Base-by-base conservation (phyloP, 1,140 invertebrate species). In the Wasmannia auropunctata region DNA sequence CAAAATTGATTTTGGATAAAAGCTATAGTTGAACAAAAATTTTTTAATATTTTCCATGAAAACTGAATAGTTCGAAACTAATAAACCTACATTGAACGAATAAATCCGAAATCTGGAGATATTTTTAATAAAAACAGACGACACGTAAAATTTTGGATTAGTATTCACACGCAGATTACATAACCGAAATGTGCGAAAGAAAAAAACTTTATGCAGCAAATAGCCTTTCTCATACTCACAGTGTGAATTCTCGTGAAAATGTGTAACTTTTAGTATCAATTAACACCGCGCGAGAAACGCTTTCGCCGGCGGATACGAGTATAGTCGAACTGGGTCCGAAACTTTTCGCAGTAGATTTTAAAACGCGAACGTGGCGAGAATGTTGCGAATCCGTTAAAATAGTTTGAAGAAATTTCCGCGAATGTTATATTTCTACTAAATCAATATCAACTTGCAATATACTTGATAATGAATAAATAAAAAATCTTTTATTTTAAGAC, bases 201-300 rank as follows among this genome's bases (percentile, higher is more conserved):
- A 31, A 58, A 80, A 37, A 37, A 2, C 5, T 51, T 31, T 51
- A n/a, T 5, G 2, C 8, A n/a, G 6, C 28, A 0, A 37, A 54
- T 63, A 46, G 40, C 14, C 37, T 40, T 80, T 40, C 22, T 67
- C 28, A 25, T 11, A 69, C n/a, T 46, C 43, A 16, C 43, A 46
- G 16, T 28, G 5, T 40, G n/a, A 54, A 1, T 54, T 28, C 43
- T 69, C 16, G 10, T 31, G 34, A 49, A 25, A 67, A 54, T 22
- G n/a, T 67, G 31, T 69, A 80, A 80, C 77, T 69, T 80, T 80
- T 69, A 51, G 25, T 80, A 69, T 80, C 77, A 80, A 80, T 80
- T 80, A 80, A 54, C 58, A 62, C 43, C 3, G 56, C 40, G 7
- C n/a, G 25, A 51, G 31, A 51, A 79, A 43, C 43, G 25, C 31